Percentiles rank a stretch among this genome's conserved stretches.
Conservation (phyloP, 1,140 invertebrate species). For the Augochlora pura region DNA sequence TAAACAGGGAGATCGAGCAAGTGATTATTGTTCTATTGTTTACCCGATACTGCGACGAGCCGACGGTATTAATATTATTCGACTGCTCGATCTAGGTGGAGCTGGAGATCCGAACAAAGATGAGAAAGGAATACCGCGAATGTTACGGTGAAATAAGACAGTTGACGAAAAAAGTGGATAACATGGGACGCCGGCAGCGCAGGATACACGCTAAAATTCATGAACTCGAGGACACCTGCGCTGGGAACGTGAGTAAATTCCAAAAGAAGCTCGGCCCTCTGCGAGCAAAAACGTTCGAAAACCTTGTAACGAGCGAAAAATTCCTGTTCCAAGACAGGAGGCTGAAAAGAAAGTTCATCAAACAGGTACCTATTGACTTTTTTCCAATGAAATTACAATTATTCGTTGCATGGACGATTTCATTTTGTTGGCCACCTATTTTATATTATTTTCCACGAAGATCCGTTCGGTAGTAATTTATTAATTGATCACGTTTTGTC, state of each 20-base stretch:
- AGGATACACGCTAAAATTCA: slow-evolving; percentile 60
- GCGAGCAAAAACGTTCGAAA: slow-evolving; percentile 59
- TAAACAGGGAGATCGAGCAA: slow-evolving; percentile 35
- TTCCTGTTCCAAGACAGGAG: slow-evolving; percentile 62
- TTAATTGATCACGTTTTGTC: neutral
- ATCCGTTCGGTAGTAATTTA: too few species aligned
- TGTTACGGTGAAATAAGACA: slow-evolving; percentile 50
- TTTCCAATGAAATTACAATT: too few species aligned
- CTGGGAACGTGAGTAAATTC: slow-evolving; percentile 51
- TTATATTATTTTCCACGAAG: too few species aligned
- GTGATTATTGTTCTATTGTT: slow-evolving; percentile 39
- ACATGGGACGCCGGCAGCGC: slow-evolving; percentile 46
- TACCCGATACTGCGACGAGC: neutral
- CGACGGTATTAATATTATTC: neutral
- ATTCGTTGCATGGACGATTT: too few species aligned
- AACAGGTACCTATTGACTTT: slow-evolving; percentile 37
- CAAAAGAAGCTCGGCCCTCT: slow-evolving; percentile 56
- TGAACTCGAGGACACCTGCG: slow-evolving; percentile 42
- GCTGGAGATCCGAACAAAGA: slow-evolving; percentile 42
- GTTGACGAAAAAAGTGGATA: slow-evolving; percentile 56
- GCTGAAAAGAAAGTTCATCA: slow-evolving; percentile 51
- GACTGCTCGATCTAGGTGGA: slow-evolving; percentile 35
- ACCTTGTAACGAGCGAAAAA: slow-evolving; percentile 57
- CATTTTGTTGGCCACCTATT: too few species aligned
- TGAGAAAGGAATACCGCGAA: slow-evolving; percentile 52